Evolutionary conservation across 2,113 vertebrate species (phyloP).

Genomic region (Scomber scombrus): DNA sequence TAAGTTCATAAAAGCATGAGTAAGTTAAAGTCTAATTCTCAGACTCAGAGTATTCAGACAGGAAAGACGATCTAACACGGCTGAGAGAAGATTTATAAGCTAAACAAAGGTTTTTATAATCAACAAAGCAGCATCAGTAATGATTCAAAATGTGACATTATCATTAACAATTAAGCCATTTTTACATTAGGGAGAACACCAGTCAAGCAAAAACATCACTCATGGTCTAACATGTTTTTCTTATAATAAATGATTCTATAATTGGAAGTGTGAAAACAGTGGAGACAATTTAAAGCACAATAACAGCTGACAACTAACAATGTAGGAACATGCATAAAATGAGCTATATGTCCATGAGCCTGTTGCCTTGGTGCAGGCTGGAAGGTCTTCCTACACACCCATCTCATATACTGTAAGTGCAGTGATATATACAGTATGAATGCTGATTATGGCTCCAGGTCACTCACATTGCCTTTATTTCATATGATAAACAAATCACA

Average conservation of each 20-base stretch:
- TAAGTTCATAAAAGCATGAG: too few species aligned
- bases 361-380: constrained; percentile 1
- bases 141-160: background rate
- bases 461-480: too few species aligned
- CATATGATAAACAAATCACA: too few species aligned
- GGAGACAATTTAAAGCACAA: background rate
- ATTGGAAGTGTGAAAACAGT: constrained; percentile 2
- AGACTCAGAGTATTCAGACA: too few species aligned
- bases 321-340: background rate
- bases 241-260: background rate
- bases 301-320: background rate
- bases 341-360: background rate
- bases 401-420: background rate
- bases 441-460: background rate
- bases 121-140: background rate
- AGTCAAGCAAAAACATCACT: background rate
- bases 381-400: background rate
- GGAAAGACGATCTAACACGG: background rate
- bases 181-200: background rate
- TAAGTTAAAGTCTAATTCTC: too few species aligned
- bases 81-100: too few species aligned
- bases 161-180: background rate
- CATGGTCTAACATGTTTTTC: background rate
- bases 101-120: background rate
- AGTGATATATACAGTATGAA: too few species aligned